A percentile compares a stretch with the other conserved stretches of the same genome.
Evolutionary conservation across 2,888 invertebrate species (phyloP).

Genomic region (Cephus rjabovi): DNA sequence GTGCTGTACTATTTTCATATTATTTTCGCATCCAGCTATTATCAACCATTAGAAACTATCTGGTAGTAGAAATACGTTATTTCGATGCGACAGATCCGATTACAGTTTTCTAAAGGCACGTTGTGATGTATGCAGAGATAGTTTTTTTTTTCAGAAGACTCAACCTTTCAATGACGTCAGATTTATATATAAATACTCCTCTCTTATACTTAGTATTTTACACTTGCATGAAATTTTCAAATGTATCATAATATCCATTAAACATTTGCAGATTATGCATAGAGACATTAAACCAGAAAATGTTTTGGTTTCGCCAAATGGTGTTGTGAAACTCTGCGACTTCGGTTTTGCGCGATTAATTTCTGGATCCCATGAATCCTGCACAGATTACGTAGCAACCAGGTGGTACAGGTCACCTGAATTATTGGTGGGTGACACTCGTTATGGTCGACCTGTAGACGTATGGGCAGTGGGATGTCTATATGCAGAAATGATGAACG

Average conservation of each 20-base stretch:
- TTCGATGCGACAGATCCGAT: neutral
- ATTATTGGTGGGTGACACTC: slow-evolving; percentile 83
- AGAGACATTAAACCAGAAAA: slow-evolving; percentile 93
- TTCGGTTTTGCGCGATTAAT: slow-evolving; percentile 87
- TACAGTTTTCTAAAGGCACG: neutral
- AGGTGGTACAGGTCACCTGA: slow-evolving; percentile 92
- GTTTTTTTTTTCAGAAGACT: neutral
- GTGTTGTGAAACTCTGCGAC: slow-evolving; percentile 91
- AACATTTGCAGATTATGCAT: slow-evolving; percentile 78
- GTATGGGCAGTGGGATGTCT: slow-evolving; percentile 91
- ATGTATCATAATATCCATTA: too few relatives aligned
- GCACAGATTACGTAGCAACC: slow-evolving; percentile 92
- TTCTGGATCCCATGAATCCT: slow-evolving; percentile 79
- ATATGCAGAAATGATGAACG: slow-evolving; percentile 87
- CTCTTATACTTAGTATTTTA: too few relatives aligned
- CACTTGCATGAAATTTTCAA: too few relatives aligned
- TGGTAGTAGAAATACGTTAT: neutral
- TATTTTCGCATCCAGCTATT: neutral
- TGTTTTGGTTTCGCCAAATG: slow-evolving; percentile 82
- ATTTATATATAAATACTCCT: too few relatives aligned
- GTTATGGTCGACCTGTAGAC: slow-evolving; percentile 81
- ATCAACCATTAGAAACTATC: neutral
- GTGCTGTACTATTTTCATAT: too few relatives aligned
- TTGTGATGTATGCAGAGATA: neutral
- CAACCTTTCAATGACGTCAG: too few relatives aligned